Evolutionary conservation across 2,888 invertebrate genomes (phyloP).

Genomic region (Biston stratarius): DNA sequence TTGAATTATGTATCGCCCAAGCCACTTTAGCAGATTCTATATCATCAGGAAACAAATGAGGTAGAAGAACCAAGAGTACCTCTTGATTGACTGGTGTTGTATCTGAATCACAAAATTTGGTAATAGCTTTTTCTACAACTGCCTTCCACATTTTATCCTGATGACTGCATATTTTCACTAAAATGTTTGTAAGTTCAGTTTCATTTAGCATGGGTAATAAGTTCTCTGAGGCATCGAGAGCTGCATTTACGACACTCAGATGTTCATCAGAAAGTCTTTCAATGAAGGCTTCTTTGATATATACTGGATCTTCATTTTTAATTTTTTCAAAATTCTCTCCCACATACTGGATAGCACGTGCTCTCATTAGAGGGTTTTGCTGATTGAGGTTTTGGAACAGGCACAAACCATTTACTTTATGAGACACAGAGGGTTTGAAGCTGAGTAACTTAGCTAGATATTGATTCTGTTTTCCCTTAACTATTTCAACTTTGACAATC

Average conservation of each 20-base stretch:
- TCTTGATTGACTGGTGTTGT: conserved; percentile 83
- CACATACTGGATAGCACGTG: conserved; percentile 89
- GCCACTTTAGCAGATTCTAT: conserved; percentile 61
- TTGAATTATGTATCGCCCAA: conserved; percentile 67
- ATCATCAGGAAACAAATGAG: conserved; percentile 87
- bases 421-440: conserved; percentile 85
- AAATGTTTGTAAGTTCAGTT: conserved; percentile 73
- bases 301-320: conserved; percentile 83
- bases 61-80: conserved; percentile 86
- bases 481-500: conserved; percentile 87
- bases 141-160: conserved; percentile 70
- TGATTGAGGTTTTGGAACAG: conserved; percentile 92
- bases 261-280: conserved; percentile 90
- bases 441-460: conserved; percentile 79
- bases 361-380: conserved; percentile 88
- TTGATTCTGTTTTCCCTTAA: conserved; percentile 61
- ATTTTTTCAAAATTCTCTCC: conserved; percentile 82
- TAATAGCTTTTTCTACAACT: conserved; percentile 72
- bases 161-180: conserved; percentile 84
- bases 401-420: conserved; percentile 81
- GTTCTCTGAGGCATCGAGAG: conserved; percentile 72
- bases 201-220: conserved; percentile 76
- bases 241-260: conserved; percentile 86
- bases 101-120: conserved; percentile 77
- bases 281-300: conserved; percentile 88